These are phyloP conservation scores for Tinea pellionella DNA, from an alignment of 2,888 invertebrate genomes.

Conservation along the genomic window DNA sequence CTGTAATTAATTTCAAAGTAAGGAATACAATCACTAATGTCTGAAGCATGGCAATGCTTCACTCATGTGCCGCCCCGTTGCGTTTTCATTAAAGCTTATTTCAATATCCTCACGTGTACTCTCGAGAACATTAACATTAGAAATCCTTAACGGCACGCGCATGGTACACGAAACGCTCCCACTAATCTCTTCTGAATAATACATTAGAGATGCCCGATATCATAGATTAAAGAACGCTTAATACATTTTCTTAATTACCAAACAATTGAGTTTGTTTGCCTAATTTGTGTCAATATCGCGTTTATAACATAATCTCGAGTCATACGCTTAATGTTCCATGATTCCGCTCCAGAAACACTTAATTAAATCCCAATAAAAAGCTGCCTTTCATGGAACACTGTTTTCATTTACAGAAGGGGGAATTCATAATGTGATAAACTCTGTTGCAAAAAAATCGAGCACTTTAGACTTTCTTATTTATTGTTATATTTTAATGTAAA, in stretches of 20 bases:
- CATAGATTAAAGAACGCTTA: constrained; percentile 53
- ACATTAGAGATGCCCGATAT: constrained; percentile 60
- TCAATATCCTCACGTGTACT: constrained; percentile 20
- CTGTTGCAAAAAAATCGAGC: too few relatives aligned
- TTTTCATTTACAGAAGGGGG: constrained; percentile 30
- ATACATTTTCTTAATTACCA: constrained; percentile 49
- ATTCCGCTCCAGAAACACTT: constrained; percentile 36
- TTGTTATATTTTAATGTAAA: too few relatives aligned
- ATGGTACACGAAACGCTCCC: constrained; percentile 27
- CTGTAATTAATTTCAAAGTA: neutral
- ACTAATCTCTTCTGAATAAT: constrained; percentile 63
- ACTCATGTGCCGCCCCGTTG: constrained; percentile 22
- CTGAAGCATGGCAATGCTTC: neutral
- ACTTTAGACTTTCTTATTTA: too few relatives aligned
- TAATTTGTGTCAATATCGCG: neutral
- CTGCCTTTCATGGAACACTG: constrained; percentile 19
- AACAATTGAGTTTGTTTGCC: constrained; percentile 19
- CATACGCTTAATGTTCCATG: constrained; percentile 30
- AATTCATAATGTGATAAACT: constrained; percentile 27
- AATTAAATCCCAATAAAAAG: constrained; percentile 60
- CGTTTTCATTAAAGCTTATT: constrained; percentile 18
- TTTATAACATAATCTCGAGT: constrained; percentile 29
- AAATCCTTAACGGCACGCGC: constrained; percentile 42
- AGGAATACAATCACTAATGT: neutral
- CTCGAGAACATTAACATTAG: constrained; percentile 38